These are phyloP conservation scores for Anoplophora glabripennis DNA, from an alignment of 1,140 invertebrate genomes.

Conservation along the genomic window DNA sequence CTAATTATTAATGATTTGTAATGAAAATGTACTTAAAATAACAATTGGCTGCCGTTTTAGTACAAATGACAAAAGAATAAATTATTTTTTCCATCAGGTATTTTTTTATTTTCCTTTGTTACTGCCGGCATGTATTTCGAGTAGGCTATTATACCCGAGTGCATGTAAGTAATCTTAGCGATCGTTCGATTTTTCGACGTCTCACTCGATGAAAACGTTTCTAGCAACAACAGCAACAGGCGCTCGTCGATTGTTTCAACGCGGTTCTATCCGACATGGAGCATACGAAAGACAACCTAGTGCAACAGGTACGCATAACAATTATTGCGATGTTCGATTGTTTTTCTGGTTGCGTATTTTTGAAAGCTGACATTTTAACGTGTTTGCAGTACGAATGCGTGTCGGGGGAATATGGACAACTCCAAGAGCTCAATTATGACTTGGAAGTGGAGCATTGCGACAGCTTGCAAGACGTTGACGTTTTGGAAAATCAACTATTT, in stretches of 20 bases:
- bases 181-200: neutral
- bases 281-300: conserved; percentile 18
- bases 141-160: neutral
- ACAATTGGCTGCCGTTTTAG: neutral
- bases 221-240: neutral
- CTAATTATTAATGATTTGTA: conserved; percentile 4
- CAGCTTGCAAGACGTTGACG: conserved; percentile 37
- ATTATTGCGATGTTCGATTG: neutral
- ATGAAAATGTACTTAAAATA: neutral
- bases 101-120: conserved; percentile 12
- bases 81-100: conserved; percentile 12
- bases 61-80: conserved; percentile 2
- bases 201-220: no score
- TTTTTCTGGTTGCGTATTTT: neutral
- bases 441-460: conserved; percentile 44
- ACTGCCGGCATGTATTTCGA: conserved; percentile 4
- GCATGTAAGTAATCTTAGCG: neutral
- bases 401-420: conserved; percentile 26
- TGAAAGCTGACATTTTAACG: neutral
- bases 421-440: conserved; percentile 38
- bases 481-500: conserved; percentile 37
- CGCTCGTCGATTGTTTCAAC: neutral
- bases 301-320: conserved; percentile 7
- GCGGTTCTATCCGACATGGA: conserved; percentile 17
- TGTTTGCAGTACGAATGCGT: conserved; percentile 16